These are phyloP conservation scores for Nylanderia fulva DNA, from an alignment of 1,140 invertebrate genomes.

Conservation along the genomic window DNA sequence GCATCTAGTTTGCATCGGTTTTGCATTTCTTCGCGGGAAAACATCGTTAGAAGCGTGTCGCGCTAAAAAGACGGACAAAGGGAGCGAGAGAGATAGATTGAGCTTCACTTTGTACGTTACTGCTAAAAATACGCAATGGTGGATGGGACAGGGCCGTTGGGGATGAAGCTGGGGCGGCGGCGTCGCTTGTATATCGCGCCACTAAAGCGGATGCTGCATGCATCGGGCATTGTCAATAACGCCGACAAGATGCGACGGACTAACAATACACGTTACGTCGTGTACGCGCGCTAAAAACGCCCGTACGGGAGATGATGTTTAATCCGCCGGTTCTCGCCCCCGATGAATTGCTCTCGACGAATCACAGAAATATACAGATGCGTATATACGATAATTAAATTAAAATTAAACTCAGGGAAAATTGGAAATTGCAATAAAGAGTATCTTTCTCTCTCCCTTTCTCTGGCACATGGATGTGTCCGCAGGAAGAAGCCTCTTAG, in stretches of 20 bases:
- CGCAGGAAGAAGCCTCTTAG: too few species aligned
- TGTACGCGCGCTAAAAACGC: conserved; percentile 34
- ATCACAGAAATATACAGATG: neutral
- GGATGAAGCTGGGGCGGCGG: conserved; percentile 1
- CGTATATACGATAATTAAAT: neutral
- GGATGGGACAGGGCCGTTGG: conserved; percentile 44
- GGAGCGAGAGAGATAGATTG: conserved; percentile 38
- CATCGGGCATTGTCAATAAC: conserved; percentile 59
- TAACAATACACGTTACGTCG: conserved; percentile 45
- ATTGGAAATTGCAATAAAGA: neutral
- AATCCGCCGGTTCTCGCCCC: neutral
- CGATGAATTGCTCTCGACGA: neutral
- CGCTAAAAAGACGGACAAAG: conserved; percentile 20
- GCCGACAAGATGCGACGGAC: conserved; percentile 33
- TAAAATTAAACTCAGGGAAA: neutral
- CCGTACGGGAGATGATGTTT: conserved; percentile 9
- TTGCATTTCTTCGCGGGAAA: conserved; percentile 45
- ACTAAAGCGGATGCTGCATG: conserved; percentile 37
- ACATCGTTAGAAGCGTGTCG: conserved; percentile 46
- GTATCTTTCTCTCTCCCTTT: too few species aligned
- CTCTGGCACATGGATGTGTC: too few species aligned
- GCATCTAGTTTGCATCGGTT: conserved; percentile 55
- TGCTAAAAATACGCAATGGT: conserved; percentile 50
- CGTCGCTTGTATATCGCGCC: conserved; percentile 6
- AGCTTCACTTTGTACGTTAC: conserved; percentile 46